phyloP scores from a whole-genome alignment of 2,888 invertebrate species.

The Caenorhabditis uteleia region DNA sequence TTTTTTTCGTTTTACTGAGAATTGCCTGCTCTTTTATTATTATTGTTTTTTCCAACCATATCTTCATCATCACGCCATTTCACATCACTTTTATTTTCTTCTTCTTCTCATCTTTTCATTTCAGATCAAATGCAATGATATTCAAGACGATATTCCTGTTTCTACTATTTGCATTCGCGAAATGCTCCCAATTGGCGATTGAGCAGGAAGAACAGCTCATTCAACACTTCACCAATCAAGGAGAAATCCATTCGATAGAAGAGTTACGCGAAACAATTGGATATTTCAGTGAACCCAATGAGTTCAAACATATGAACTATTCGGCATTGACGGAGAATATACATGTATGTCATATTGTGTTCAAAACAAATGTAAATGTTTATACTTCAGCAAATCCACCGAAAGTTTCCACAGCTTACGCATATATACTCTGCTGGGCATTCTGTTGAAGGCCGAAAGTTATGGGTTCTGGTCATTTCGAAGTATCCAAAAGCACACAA shows the following conservation, averaged over 20 bases:
- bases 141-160: neutral
- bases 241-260: slow-evolving; percentile 44
- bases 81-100: too few relatives aligned
- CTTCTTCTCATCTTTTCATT: too few relatives aligned
- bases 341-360: slow-evolving; percentile 8
- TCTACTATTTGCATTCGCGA: slow-evolving; percentile 4
- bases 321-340: slow-evolving; percentile 30
- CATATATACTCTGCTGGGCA: slow-evolving; percentile 78
- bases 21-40: too few relatives aligned
- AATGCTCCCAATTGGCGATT: slow-evolving; percentile 16
- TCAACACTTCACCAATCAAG: slow-evolving; percentile 43
- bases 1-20: slow-evolving; percentile 22
- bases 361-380: neutral
- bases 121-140: slow-evolving; percentile 36
- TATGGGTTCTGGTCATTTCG: slow-evolving; percentile 88
- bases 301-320: slow-evolving; percentile 43
- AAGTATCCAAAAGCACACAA: slow-evolving; percentile 82
- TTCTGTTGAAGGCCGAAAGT: slow-evolving; percentile 82
- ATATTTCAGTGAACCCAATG: slow-evolving; percentile 32
- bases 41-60: too few relatives aligned
- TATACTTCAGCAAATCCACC: slow-evolving; percentile 20
- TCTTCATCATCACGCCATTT: too few relatives aligned
- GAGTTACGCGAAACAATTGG: slow-evolving; percentile 43
- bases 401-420: slow-evolving; percentile 68
- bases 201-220: slow-evolving; percentile 36